Conservation (phyloP, 2,888 invertebrate genomes). For the Mycalesis mineus region DNA sequence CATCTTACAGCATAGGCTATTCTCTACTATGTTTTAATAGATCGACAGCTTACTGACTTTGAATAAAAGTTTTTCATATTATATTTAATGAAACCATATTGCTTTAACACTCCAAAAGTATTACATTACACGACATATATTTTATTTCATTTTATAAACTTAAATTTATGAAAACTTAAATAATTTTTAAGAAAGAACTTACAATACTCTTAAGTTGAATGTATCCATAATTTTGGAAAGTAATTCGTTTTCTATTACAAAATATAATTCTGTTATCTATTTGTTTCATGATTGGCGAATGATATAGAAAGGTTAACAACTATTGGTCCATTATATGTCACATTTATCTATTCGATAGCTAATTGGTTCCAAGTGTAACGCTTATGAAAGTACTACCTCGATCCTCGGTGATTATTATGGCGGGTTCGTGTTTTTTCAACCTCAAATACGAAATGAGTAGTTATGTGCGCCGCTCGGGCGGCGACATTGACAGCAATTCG, state of each 20-base stretch:
- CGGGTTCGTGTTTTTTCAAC: conserved; percentile 75
- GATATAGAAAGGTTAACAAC: neutral
- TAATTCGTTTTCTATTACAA: conserved; percentile 31
- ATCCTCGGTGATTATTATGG: conserved; percentile 56
- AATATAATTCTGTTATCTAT: neutral
- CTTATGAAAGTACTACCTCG: conserved; percentile 41
- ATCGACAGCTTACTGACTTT: no score
- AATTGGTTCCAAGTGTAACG: conserved; percentile 18
- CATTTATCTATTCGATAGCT: neutral
- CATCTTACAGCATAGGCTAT: no score
- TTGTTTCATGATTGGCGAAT: conserved; percentile 29
- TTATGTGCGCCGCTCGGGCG: conserved; percentile 69
- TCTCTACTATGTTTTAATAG: no score
- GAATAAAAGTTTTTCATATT: no score
- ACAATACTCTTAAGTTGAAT: conserved; percentile 24
- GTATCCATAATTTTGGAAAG: conserved; percentile 6
- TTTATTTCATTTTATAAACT: no score
- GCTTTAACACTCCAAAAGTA: no score
- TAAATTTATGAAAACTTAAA: neutral
- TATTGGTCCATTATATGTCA: conserved; percentile 31
- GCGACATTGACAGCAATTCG: conserved; percentile 74
- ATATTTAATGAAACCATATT: no score
- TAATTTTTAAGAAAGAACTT: no score
- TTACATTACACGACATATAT: no score
- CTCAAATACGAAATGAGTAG: conserved; percentile 73